Conservation (phyloP, 2,113 vertebrate genomes). For the Gallinago media region DNA sequence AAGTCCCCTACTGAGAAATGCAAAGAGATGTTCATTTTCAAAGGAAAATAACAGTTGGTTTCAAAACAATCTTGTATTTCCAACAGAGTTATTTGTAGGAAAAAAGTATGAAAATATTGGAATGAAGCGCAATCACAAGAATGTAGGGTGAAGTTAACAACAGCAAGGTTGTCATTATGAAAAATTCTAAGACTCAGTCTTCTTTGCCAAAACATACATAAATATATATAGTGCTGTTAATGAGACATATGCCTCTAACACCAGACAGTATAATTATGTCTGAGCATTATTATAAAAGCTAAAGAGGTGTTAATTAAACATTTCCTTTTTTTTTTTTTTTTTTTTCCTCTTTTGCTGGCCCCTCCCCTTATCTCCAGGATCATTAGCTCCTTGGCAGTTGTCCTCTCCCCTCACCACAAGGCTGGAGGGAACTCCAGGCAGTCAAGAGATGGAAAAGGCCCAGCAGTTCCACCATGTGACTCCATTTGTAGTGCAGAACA, state of each 20-base stretch:
- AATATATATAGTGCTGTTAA: not conserved
- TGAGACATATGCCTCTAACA: not conserved
- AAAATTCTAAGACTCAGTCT: not conserved
- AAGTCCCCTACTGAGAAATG: not conserved
- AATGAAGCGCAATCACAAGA: conserved; percentile 31
- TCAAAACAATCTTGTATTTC: conserved; percentile 49
- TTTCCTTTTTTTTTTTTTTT: not conserved
- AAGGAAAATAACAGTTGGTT: conserved; percentile 32
- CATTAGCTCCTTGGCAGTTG: not conserved
- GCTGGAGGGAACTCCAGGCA: not conserved
- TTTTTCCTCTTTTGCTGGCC: not conserved
- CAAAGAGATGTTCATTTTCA: conserved; percentile 48
- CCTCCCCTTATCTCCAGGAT: not conserved
- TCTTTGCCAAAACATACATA: conserved; percentile 46
- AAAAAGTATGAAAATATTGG: conserved; percentile 27
- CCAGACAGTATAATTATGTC: not conserved
- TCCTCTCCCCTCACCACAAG: not conserved
- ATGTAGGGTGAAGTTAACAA: conserved; percentile 44
- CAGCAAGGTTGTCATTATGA: not conserved
- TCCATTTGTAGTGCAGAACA: not conserved
- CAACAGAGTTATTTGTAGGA: conserved; percentile 12
- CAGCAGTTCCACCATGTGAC: not conserved
- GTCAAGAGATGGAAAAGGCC: not conserved
- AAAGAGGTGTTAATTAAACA: conserved; percentile 21
- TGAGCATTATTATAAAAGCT: not conserved